Evolutionary conservation across 2,797 vertebrate species (phyloP), one percentile per base, ranked within the genome.

Genomic region (Chloroceryle inda): DNA sequence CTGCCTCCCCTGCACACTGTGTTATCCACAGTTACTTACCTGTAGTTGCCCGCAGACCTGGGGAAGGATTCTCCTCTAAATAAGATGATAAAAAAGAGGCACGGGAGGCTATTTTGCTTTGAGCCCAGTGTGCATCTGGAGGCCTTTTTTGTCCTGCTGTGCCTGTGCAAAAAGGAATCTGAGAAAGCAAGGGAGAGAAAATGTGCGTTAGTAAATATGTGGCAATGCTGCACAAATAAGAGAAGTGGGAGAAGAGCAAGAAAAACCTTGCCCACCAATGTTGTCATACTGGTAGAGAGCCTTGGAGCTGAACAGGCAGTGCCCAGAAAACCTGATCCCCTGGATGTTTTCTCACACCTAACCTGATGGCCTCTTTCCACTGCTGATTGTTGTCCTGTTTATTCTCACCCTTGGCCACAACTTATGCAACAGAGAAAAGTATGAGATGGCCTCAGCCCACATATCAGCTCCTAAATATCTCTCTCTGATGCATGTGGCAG

Each of bases 21-120:
- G 82, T 93, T 92, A 94, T 93, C 86, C 61, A 33, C 58, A 76
- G 74, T 96, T 97, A 94, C 92, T 97, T 95, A 93, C 96, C 80
- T 96, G 27, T 82, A 66, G 95, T 95, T 91, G 64, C 61, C 44
- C 84, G 64, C 85, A 92, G 82, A 88, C 63, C 63, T 82, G 86
- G 72, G 89, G 88, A 74, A 68, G 27, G 17, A 55, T 50, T 73
- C 38, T 66, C 50, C 6, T 59, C 55, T 59, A 80, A 69, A 73
- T 77, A 88, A 26, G 73, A 66, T 89, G 73, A 94, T 96, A 91
- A 88, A 97, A 97, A 92, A 78, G 74, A 90, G 55, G 31, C 9
- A 23, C 49, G 86, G 52, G 37, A 67, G 59, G 61, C 14, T 78
- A 72, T 75, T 85, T 83, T 77, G 5, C 73, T 69, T 24, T 71